phyloP scores from a whole-genome alignment of 2,888 invertebrate species.

The Slavum lentiscoides region DNA sequence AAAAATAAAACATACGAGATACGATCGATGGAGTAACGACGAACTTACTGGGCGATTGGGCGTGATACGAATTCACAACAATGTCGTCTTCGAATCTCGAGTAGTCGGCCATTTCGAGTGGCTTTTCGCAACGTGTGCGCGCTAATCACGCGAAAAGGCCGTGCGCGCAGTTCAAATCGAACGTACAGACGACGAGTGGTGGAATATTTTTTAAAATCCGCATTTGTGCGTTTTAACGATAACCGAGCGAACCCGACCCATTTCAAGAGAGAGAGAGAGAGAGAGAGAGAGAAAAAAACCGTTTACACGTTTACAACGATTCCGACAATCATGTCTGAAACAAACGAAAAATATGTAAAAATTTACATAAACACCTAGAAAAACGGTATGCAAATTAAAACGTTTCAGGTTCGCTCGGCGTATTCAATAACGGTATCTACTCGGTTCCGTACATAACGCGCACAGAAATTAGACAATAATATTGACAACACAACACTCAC shows the following conservation, averaged over 20 bases:
- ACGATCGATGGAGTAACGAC: neutral
- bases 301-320: constrained; percentile 2
- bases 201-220: neutral
- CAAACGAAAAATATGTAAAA: neutral
- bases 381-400: constrained; percentile 29
- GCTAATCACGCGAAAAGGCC: neutral
- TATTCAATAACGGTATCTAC: neutral
- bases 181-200: too few species aligned
- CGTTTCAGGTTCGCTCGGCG: neutral
- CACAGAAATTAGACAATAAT: neutral
- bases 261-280: neutral
- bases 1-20: neutral
- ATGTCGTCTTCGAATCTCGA: constrained; percentile 48
- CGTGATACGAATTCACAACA: constrained; percentile 43
- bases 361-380: constrained; percentile 19
- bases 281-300: neutral
- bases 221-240: neutral
- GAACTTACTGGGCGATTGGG: constrained; percentile 45
- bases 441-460: neutral
- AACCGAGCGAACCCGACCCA: constrained; percentile 5
- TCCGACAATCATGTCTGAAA: neutral
- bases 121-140: neutral
- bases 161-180: neutral
- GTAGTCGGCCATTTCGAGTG: constrained; percentile 33
- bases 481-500: neutral